A percentile compares a stretch with the other conserved stretches of the same genome.
Evolutionary conservation across 1,140 invertebrate genomes (phyloP).

Genomic region (Steinernema feltiae): DNA sequence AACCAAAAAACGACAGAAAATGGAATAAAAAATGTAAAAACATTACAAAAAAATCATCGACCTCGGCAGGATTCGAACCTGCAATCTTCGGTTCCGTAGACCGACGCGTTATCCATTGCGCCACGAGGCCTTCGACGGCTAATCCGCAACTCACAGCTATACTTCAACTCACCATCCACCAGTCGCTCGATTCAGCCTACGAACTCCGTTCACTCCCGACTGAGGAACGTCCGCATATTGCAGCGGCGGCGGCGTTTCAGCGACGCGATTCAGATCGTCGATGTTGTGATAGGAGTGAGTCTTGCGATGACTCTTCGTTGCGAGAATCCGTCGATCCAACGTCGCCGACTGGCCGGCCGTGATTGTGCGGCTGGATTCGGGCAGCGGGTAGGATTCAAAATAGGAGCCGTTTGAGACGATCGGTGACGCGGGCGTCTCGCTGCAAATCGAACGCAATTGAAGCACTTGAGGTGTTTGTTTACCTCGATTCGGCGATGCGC

Average conservation of each 20-base stretch:
- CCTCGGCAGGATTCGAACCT: no score
- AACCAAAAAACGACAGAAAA: no score
- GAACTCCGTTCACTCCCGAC: neutral
- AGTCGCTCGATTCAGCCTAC: neutral
- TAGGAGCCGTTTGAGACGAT: neutral
- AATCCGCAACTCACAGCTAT: no score
- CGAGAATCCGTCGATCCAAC: no score
- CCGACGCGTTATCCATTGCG: no score
- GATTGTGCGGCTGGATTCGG: no score
- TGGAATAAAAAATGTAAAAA: no score
- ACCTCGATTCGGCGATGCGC: neutral
- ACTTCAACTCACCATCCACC: neutral
- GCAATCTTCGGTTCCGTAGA: no score
- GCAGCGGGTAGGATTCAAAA: neutral
- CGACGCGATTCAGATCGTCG: neutral
- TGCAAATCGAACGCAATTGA: neutral
- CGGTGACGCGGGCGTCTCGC: neutral
- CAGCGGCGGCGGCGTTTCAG: neutral
- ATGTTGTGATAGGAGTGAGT: neutral
- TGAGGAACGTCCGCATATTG: neutral
- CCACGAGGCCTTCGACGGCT: no score
- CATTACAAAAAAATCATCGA: neutral
- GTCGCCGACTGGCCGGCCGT: no score
- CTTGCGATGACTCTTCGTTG: neutral
- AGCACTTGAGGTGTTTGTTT: slow-evolving; percentile 1